Evolutionary conservation across 1,140 invertebrate species (phyloP), one percentile per base, ranked within the genome.

Genomic region (Drosophila bipectinata): DNA sequence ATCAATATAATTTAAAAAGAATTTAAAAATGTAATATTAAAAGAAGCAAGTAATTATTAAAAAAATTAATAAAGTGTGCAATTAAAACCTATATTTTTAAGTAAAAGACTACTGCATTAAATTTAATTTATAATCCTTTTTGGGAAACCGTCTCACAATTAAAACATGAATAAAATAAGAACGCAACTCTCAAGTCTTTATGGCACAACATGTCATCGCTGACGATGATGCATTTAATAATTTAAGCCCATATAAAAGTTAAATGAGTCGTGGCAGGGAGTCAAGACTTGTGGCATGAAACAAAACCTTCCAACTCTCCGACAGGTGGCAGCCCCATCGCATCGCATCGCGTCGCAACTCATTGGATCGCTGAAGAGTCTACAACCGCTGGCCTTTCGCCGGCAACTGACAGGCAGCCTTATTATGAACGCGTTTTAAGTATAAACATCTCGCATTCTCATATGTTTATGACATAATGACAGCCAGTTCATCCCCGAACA

Each of bases 401-500:
- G 34, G 52, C 9, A 52, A 52, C 45, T 78, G 79, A 81, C 71
- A 72, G 79, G 21, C 51, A 34, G 58, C 67, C 67, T 63, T 72
- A 79, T 76, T 84, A 72, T 72, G 67, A 68, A 62, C 68, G 52
- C 60, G 59, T 80, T 85, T 79, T 80, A 72, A 77, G 62, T 85
- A 77, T 72, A 64, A 76, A 59, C 74, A 82, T 61, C 59, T 68
- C 54, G 51, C 60, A 39, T 56, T 58, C 56, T 66, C 68, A 80
- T 74, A 66, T 87, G 81, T 71, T 87, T 77, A 85, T 85, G 82
- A 87, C 82, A 85, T 87, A 85, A 85, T 85, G 82, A 75, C 77
- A 87, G 82, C 47, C 64, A 68, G 41, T 49, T 48, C 77, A 66
- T 72, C 68, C 66, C 51, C 51, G 60, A 41, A 71, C 52, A 44